These are phyloP conservation scores for Festucalex cinctus DNA, from an alignment of 2,113 vertebrate species.

Conservation along the genomic window DNA sequence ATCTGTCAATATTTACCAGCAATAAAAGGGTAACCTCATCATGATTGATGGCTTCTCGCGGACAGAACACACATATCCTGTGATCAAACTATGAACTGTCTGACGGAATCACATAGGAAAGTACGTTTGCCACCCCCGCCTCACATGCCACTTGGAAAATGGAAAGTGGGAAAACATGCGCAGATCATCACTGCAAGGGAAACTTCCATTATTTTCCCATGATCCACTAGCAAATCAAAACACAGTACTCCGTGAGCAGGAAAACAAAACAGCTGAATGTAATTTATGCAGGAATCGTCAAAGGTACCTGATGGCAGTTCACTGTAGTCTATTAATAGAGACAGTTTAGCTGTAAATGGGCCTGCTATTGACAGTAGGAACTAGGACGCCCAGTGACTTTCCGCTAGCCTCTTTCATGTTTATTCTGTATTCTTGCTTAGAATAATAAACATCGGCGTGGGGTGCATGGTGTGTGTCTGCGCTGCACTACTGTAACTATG, in stretches of 20 bases:
- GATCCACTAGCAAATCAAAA: conserved; percentile 29
- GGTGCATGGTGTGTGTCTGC: conserved; percentile 28
- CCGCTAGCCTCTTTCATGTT: conserved; percentile 37
- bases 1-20: neutral
- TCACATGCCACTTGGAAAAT: conserved; percentile 24
- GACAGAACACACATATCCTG: conserved; percentile 20
- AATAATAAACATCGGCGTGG: conserved; percentile 55
- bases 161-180: conserved; percentile 24
- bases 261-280: conserved; percentile 19
- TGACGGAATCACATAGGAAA: conserved; percentile 37
- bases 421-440: conserved; percentile 45
- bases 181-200: conserved; percentile 35
- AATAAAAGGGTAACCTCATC: neutral
- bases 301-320: conserved; percentile 60
- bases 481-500: conserved; percentile 15
- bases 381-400: conserved; percentile 48
- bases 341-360: conserved; percentile 47
- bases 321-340: conserved; percentile 61
- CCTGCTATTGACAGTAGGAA: conserved; percentile 60
- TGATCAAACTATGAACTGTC: conserved; percentile 13
- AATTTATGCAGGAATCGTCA: conserved; percentile 49
- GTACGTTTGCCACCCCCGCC: conserved; percentile 13
- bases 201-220: conserved; percentile 51
- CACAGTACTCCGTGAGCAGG: conserved; percentile 15
- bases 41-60: neutral